Evolutionary conservation across 2,113 vertebrate genomes (phyloP).

Genomic region (Ancistrus triradiatus): DNA sequence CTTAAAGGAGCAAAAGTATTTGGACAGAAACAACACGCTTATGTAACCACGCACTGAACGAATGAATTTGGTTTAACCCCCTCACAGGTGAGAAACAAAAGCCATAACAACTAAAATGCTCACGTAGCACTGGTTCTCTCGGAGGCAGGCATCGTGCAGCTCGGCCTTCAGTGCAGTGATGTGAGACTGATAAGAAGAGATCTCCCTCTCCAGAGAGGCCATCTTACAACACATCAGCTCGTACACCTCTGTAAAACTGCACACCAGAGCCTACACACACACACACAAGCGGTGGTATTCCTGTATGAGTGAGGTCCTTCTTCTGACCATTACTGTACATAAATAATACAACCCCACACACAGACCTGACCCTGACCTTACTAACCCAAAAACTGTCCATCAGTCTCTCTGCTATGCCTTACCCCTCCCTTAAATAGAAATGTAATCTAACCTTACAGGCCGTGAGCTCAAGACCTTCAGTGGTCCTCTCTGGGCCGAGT

Average conservation of each 20-base stretch:
- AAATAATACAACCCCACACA: too few relatives aligned
- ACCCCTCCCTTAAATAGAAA: too few relatives aligned
- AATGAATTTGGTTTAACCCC: neutral
- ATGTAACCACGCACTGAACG: too few relatives aligned
- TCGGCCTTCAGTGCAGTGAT: slow-evolving; percentile 66
- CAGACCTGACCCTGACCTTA: too few relatives aligned
- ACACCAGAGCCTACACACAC: neutral
- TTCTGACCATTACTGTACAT: too few relatives aligned
- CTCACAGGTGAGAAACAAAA: too few relatives aligned
- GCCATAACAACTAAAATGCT: neutral
- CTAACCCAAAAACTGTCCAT: too few relatives aligned
- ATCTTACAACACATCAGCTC: slow-evolving; percentile 53
- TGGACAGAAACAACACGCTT: neutral
- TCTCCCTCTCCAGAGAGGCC: slow-evolving; percentile 69
- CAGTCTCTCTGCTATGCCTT: too few relatives aligned
- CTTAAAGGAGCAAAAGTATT: neutral
- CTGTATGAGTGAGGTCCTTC: too few relatives aligned
- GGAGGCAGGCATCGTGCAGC: slow-evolving; percentile 72
- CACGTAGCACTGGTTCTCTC: slow-evolving; percentile 64
- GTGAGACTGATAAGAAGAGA: slow-evolving; percentile 68
- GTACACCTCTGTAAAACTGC: neutral
- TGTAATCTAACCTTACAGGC: too few relatives aligned
- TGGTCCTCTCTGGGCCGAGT: neutral
- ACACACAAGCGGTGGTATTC: too few relatives aligned
- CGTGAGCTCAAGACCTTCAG: too few relatives aligned